Percentiles rank a stretch among this genome's conserved stretches.
phyloP scores from a whole-genome alignment of 2,113 vertebrate species.

The Hystrix cristata region DNA sequence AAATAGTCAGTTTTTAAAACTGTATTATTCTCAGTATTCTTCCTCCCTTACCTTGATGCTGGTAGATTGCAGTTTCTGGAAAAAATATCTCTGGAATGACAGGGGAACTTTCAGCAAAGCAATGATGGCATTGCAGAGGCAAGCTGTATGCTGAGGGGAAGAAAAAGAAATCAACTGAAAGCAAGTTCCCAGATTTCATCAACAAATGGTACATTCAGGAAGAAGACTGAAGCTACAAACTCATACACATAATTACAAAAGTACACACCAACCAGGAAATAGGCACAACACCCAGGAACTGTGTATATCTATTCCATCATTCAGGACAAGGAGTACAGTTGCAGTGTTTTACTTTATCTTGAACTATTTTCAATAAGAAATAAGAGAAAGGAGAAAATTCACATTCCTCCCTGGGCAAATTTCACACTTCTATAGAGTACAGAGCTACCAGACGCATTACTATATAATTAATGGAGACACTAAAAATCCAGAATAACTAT shows the following conservation, averaged over 20 bases:
- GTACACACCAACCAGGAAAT: not conserved
- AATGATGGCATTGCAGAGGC: constrained; percentile 96
- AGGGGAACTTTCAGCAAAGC: constrained; percentile 97
- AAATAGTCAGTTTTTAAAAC: not conserved
- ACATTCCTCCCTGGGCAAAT: not conserved
- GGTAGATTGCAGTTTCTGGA: constrained; percentile 98
- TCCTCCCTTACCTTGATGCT: constrained; percentile 95
- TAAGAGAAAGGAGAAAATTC: constrained; percentile 4
- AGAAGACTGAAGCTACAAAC: constrained; percentile 6
- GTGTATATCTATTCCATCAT: not conserved
- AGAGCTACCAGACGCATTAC: not conserved
- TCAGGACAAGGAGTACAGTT: not conserved
- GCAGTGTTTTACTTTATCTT: not conserved
- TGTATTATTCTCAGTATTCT: not conserved
- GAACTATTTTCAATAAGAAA: not conserved
- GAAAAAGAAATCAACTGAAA: constrained; percentile 63
- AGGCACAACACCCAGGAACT: not conserved
- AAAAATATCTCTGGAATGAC: constrained; percentile 98
- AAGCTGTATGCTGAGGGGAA: constrained; percentile 94
- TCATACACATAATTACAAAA: not conserved
- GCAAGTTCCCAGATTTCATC: not conserved
- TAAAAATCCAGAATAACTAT: not conserved
- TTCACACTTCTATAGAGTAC: not conserved
- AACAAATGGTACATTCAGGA: not conserved
- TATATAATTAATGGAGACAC: not conserved